Base-by-base conservation (phyloP, 2,888 invertebrate genomes). In the Galerucella nymphaeae region DNA sequence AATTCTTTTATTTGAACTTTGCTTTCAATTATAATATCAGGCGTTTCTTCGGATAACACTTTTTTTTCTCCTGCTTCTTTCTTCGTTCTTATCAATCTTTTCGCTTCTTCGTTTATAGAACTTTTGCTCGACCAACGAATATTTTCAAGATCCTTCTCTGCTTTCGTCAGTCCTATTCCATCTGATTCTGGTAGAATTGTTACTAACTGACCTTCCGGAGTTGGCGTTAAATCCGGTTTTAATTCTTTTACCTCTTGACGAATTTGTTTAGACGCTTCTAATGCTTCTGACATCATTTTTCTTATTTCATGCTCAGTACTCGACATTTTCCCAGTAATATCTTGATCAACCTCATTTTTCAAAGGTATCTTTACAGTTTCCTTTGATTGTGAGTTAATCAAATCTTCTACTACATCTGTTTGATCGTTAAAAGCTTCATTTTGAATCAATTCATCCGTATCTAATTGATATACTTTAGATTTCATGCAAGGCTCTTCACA, bases 141-240 rank as follows among this genome's bases (percentile, higher is more conserved):
- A 48, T 65, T 73, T 72, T 72, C 71, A 67, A 4, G 20, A 61
- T 75, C 80, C 76, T 78, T 83, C 80, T 20, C 77, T 73, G 38
- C 81, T 81, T 75, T 77, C 73, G 71, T 77, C 77, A 63, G 80
- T 61, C 81, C 80, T 67, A 83, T 82, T 20, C 70, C 68, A 14
- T 82, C 80, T 6, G 76, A 63, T 4, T 83, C 79, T 16, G 83
- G 82, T 61, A 85, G 70, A 70, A 87, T 81, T 50, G 83, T 82
- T 50, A 86, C 79, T 23, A 85, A 73, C 71, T 86, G 85, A 9
- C 87, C 87, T 77, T 88, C 87, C 3, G 88, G 88, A 2, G 88
- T 88, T n/a, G 88, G 88, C 2, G 88, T 88, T 70, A 88, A 79
- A 78, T 88, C 88, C n/a, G 88, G 88, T 80, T 88, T 88, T 11